Percentiles rank a stretch among this genome's conserved stretches.
Conservation (phyloP, 2,113 vertebrate species). For the Apodemus speciosus region DNA sequence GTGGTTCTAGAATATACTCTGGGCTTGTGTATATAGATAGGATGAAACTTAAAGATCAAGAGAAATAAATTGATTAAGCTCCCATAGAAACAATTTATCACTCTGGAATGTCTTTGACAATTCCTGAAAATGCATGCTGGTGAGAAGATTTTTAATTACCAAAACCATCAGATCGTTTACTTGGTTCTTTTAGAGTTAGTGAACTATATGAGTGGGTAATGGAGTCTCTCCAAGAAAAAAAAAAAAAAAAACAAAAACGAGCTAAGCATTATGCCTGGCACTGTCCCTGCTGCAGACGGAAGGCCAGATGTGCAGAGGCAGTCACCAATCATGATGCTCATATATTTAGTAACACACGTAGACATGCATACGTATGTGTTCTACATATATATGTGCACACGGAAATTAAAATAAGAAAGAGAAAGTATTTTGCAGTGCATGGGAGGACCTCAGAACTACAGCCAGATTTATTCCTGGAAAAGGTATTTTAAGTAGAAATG, state of each 20-base stretch:
- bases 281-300: slow-evolving; percentile 55
- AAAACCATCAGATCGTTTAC: slow-evolving; percentile 67
- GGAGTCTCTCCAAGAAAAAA: slow-evolving; percentile 64
- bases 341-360: background rate
- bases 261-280: slow-evolving; percentile 52
- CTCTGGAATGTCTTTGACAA: slow-evolving; percentile 44
- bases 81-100: slow-evolving; percentile 35
- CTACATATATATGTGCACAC: background rate
- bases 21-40: slow-evolving; percentile 59
- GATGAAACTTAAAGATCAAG: slow-evolving; percentile 55
- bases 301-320: slow-evolving; percentile 60
- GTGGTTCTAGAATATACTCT: slow-evolving; percentile 39
- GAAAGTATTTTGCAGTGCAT: background rate
- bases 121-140: slow-evolving; percentile 67
- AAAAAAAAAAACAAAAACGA: slow-evolving; percentile 64
- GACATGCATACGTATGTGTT: background rate
- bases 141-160: slow-evolving; percentile 69
- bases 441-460: slow-evolving; percentile 16
- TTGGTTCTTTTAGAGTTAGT: slow-evolving; percentile 62
- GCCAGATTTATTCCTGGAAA: slow-evolving; percentile 50
- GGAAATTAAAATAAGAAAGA: slow-evolving; percentile 57
- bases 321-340: slow-evolving; percentile 19
- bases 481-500: slow-evolving; percentile 54
- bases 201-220: slow-evolving; percentile 62
- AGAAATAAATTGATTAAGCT: slow-evolving; percentile 51